A percentile compares a stretch with the other conserved stretches of the same genome.
These are phyloP conservation scores for Odontesthes bonariensis DNA, from an alignment of 2,113 vertebrate species.

Conservation along the genomic window DNA sequence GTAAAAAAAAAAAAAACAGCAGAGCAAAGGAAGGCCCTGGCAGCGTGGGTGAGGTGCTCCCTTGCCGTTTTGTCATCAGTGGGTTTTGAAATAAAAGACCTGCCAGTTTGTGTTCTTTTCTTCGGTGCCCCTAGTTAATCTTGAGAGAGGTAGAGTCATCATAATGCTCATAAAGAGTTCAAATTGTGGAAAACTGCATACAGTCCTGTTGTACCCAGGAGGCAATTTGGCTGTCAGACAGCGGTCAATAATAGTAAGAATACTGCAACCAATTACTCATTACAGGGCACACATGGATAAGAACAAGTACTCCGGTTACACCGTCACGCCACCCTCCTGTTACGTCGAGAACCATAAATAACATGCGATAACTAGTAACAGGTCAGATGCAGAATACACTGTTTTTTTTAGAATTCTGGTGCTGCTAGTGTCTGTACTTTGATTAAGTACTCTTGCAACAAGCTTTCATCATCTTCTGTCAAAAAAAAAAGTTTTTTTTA, in stretches of 20 bases:
- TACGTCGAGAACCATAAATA: background rate
- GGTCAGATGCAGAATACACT: background rate
- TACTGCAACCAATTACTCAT: background rate
- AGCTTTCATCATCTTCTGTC: background rate
- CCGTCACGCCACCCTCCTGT: background rate
- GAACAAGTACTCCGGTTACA: conserved; percentile 1
- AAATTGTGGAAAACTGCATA: conserved; percentile 7
- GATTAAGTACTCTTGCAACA: background rate
- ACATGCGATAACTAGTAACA: background rate
- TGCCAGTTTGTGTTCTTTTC: conserved; percentile 60
- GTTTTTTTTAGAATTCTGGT: background rate
- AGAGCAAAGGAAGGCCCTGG: conserved; percentile 72
- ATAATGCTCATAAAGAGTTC: conserved; percentile 37
- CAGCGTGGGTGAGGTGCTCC: conserved; percentile 69
- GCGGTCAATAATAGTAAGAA: conserved; percentile 3
- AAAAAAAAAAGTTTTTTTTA: background rate
- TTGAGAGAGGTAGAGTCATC: conserved; percentile 50
- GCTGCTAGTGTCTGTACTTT: background rate
- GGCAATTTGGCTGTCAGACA: background rate
- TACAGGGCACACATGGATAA: background rate
- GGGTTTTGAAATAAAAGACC: conserved; percentile 73
- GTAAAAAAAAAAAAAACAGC: conserved; percentile 69
- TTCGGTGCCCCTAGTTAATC: conserved; percentile 50
- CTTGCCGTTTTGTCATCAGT: conserved; percentile 68
- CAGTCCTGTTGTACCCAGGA: background rate